These are phyloP conservation scores for Frieseomelitta varia DNA, from an alignment of 1,140 invertebrate species.

Conservation along the genomic window DNA sequence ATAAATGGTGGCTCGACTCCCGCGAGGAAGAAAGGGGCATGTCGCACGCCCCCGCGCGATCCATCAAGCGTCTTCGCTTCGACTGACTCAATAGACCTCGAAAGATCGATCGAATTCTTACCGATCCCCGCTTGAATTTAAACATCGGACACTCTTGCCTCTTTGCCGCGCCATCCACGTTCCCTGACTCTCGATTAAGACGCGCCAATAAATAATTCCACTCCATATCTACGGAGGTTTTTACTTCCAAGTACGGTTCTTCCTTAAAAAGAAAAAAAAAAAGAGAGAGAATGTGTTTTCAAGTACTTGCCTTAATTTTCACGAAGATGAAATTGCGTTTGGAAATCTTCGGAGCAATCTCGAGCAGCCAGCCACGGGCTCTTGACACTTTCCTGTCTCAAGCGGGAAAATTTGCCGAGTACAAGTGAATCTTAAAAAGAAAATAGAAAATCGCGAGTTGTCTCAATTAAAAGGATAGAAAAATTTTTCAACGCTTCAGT, in stretches of 20 bases:
- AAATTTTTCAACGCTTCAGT: neutral
- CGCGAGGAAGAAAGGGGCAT: constrained; percentile 40
- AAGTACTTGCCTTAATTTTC: neutral
- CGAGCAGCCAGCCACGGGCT: too few relatives aligned
- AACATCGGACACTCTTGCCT: constrained; percentile 18
- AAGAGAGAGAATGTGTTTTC: neutral
- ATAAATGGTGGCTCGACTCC: constrained; percentile 65
- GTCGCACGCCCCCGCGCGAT: constrained; percentile 72
- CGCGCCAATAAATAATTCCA: neutral
- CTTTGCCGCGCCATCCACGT: neutral
- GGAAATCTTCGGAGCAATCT: neutral
- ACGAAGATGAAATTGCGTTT: neutral
- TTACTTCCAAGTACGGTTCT: neutral
- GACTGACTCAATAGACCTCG: constrained; percentile 68
- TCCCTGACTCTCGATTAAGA: neutral
- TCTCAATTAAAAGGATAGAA: neutral
- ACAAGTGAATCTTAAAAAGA: neutral
- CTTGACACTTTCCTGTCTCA: too few relatives aligned
- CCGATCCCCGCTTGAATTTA: constrained; percentile 23
- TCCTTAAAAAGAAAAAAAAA: neutral
- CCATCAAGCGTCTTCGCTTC: constrained; percentile 66
- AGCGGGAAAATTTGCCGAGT: too few relatives aligned
- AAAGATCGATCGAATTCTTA: constrained; percentile 67
- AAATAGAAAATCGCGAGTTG: neutral
- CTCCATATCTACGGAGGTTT: neutral